Conservation (phyloP, 2,888 invertebrate species). For the Dione juno region DNA sequence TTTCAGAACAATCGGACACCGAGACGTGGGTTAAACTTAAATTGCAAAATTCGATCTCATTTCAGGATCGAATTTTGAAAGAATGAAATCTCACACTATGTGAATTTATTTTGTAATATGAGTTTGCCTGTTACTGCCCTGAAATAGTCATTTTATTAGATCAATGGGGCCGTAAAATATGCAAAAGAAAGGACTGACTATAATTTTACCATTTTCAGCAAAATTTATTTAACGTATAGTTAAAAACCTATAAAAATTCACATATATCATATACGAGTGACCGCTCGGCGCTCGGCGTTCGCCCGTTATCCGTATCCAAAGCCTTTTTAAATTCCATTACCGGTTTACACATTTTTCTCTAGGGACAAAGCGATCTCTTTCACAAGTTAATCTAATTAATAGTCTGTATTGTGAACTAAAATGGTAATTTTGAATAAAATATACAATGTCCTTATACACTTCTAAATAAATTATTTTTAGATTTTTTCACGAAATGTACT, state of each 20-base stretch:
- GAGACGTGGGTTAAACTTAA: too few species aligned
- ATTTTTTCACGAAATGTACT: slow-evolving; percentile 8
- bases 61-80: too few species aligned
- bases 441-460: too few species aligned
- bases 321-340: slow-evolving; percentile 66
- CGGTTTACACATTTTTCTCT: slow-evolving; percentile 47
- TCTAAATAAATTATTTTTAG: slow-evolving; percentile 23
- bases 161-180: slow-evolving; percentile 5
- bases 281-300: slow-evolving; percentile 52
- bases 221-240: slow-evolving; percentile 64
- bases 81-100: background rate
- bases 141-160: background rate
- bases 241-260: slow-evolving; percentile 68
- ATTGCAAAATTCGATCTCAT: too few species aligned
- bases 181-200: slow-evolving; percentile 49
- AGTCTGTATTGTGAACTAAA: slow-evolving; percentile 21
- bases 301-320: slow-evolving; percentile 55
- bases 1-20: too few species aligned
- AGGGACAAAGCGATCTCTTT: slow-evolving; percentile 28
- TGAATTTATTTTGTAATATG: background rate
- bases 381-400: slow-evolving; percentile 20
- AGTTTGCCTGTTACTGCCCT: background rate
- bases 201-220: slow-evolving; percentile 57
- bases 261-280: slow-evolving; percentile 75
- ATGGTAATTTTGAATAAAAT: slow-evolving; percentile 23